phyloP scores from a whole-genome alignment of 2,888 invertebrate genomes.

The Odontomyia ornata region DNA sequence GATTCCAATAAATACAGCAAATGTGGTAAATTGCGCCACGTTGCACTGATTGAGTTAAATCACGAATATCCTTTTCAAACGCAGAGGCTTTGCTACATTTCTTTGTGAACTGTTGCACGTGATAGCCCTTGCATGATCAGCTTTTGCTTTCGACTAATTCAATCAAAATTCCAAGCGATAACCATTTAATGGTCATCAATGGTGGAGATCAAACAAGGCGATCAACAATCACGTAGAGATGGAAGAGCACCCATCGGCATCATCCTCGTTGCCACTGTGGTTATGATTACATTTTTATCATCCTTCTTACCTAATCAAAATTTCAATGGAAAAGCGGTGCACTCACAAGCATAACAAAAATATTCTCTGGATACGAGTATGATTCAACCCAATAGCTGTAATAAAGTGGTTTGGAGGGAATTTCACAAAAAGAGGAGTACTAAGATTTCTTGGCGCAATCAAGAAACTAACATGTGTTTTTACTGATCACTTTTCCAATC shows the following conservation, averaged over 20 bases:
- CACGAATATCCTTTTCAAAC: not conserved
- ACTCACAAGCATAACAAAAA: not conserved
- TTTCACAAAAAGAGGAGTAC: too few relatives aligned
- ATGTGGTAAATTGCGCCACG: not conserved
- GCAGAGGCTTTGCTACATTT: not conserved
- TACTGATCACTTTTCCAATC: too few relatives aligned
- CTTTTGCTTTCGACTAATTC: not conserved
- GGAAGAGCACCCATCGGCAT: not conserved
- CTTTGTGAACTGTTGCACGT: not conserved
- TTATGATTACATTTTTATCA: not conserved
- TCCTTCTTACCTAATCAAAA: not conserved
- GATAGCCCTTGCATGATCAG: not conserved
- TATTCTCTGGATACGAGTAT: too few relatives aligned
- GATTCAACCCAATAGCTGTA: too few relatives aligned
- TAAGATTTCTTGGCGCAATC: too few relatives aligned
- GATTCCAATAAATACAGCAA: not conserved
- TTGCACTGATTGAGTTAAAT: not conserved
- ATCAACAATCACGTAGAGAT: not conserved
- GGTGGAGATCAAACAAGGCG: not conserved
- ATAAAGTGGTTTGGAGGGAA: too few relatives aligned
- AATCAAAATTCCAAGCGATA: constrained; percentile 10
- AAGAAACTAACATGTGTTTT: too few relatives aligned
- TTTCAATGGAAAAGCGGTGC: not conserved
- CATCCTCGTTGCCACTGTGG: not conserved
- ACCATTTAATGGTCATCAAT: not conserved